phyloP scores from a whole-genome alignment of 1,140 invertebrate species.

The Chrysoperla carnea region DNA sequence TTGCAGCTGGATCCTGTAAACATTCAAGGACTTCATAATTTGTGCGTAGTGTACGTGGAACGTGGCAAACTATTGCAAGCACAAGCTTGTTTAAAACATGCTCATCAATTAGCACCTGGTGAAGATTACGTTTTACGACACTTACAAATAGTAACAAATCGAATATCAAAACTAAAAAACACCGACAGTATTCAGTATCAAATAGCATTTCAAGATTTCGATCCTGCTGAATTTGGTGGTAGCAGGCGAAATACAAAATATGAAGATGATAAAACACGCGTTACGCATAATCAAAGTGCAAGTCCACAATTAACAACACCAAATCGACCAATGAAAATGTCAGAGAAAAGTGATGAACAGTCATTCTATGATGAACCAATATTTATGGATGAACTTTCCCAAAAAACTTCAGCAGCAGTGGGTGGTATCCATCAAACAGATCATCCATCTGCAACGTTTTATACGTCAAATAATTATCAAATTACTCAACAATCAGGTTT shows the following conservation, averaged over 20 bases:
- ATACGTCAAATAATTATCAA: no score
- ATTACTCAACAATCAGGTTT: no score
- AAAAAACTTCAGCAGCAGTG: neutral
- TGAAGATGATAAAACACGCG: neutral
- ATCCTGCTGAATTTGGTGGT: conserved; percentile 4
- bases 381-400: neutral
- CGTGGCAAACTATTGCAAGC: conserved; percentile 66
- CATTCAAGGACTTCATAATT: conserved; percentile 86
- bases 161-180: conserved; percentile 31
- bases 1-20: conserved; percentile 75
- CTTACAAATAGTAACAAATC: conserved; percentile 63
- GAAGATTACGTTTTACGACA: conserved; percentile 85
- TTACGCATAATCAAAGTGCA: neutral
- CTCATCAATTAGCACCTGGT: conserved; percentile 59
- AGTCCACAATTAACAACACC: neutral
- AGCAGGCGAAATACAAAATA: neutral
- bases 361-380: neutral
- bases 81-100: conserved; percentile 65
- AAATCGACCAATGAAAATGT: neutral
- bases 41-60: conserved; percentile 91
- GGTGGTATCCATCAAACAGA: no score
- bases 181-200: conserved; percentile 20
- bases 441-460: no score
- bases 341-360: neutral
- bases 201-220: conserved; percentile 18